Conservation (phyloP, 2,113 vertebrate species). For the Terrapene triunguis region DNA sequence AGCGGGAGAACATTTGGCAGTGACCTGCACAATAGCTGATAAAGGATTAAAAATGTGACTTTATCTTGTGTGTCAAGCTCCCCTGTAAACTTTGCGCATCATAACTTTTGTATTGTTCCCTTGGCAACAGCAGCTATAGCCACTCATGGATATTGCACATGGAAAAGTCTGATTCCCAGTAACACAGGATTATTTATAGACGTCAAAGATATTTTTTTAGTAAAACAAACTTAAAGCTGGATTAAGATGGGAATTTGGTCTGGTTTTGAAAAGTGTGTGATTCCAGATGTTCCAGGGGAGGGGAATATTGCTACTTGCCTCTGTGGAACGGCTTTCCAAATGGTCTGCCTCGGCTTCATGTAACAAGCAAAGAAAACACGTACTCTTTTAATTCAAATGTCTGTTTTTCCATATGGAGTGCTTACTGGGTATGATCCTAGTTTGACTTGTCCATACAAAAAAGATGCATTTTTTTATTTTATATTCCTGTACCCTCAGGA, state of each 20-base stretch:
- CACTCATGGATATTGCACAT: background rate
- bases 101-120: background rate
- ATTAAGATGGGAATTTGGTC: background rate
- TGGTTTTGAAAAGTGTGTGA: background rate
- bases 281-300: background rate
- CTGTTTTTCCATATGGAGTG: background rate
- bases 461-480: background rate
- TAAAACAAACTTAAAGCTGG: background rate
- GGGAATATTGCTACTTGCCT: background rate
- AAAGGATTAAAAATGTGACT: fast-evolving
- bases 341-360: background rate
- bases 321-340: fast-evolving
- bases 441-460: background rate
- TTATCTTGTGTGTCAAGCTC: fast-evolving
- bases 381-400: background rate
- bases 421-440: background rate
- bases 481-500: background rate
- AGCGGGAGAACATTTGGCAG: background rate
- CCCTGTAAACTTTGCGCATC: background rate
- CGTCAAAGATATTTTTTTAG: background rate
- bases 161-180: background rate
- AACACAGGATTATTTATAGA: background rate
- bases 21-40: background rate
- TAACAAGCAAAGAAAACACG: background rate
- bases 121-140: background rate